Base-by-base conservation (phyloP, 2,113 vertebrate genomes). In the Suricata suricatta region DNA sequence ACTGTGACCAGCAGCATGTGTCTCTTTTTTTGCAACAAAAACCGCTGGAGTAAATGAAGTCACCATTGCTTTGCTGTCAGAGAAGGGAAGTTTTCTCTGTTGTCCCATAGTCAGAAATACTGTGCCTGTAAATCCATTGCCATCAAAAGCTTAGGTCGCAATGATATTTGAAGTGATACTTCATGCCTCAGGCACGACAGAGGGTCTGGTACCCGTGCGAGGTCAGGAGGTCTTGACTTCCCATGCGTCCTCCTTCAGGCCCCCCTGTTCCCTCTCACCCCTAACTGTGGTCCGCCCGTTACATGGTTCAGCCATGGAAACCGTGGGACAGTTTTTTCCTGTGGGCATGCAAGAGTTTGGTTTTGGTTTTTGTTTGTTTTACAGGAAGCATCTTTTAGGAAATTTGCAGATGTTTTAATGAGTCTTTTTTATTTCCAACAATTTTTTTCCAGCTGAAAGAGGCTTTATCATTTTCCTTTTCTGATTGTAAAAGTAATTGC, bases 11-110 rank as follows among this genome's bases (percentile, higher is more conserved):
- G 21, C 64, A 86, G 57, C 41, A 83, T 96, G 79, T 38, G 84
- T 96, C 68, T 97, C 93, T 96, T 88, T 97, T 97, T 97, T 98
- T 96, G 38, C 57, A 21, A 41, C 21, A 60, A 38, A 57, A 92
- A 88, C 31, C 50, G 33, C 35, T 77, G 11, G 76, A 63, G 69
- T 79, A 35, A 95, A 91, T 82, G 33, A 86, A 94, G 31, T 88
- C 76, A 88, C 79, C 33, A 52, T 94, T 80, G 89, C 74, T 69
- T 79, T 84, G 23, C 38, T 74, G 3, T 68, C 77, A 90, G 57
- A 86, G 33, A 80, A 14, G n/a, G 72, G 21, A 60, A 52, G 21
- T 77, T 95, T 87, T 82, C 27, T 79, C 47, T 93, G 35, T 85
- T 85, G 23, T 84, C 63, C 57, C 83, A 5, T 38, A 38, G 68